phyloP scores from a whole-genome alignment of 1,140 invertebrate genomes.

The Stegodyphus mimosarum region DNA sequence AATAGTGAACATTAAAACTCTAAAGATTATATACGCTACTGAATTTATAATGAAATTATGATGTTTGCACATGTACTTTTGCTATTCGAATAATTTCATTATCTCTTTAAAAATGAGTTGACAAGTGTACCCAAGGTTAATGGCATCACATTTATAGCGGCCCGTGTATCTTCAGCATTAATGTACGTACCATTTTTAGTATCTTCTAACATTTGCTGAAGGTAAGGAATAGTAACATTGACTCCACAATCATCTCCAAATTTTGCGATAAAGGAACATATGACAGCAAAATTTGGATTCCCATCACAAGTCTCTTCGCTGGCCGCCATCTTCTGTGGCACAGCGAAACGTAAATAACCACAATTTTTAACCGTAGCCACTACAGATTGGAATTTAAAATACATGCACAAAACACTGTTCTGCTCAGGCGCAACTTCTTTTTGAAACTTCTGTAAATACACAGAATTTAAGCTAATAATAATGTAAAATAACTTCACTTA shows the following conservation, averaged over 20 bases:
- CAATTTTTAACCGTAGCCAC: neutral
- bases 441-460: too few relatives aligned
- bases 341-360: conserved; percentile 19
- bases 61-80: too few relatives aligned
- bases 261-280: conserved; percentile 91
- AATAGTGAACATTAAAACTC: too few relatives aligned
- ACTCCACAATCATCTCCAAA: conserved; percentile 85
- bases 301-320: conserved; percentile 75
- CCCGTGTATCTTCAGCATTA: neutral
- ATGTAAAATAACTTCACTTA: too few relatives aligned
- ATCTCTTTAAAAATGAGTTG: neutral
- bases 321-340: conserved; percentile 57
- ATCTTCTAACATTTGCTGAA: conserved; percentile 89
- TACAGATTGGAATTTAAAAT: too few relatives aligned
- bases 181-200: conserved; percentile 78
- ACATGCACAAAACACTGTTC: too few relatives aligned
- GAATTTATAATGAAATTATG: too few relatives aligned
- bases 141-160: neutral
- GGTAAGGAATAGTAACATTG: conserved; percentile 73
- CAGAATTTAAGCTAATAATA: too few relatives aligned
- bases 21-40: too few relatives aligned
- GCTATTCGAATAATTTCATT: too few relatives aligned
- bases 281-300: conserved; percentile 95
- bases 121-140: conserved; percentile 55
- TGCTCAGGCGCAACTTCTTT: too few relatives aligned